phyloP scores from a whole-genome alignment of 2,888 invertebrate species.

The Hydraecia micacea region DNA sequence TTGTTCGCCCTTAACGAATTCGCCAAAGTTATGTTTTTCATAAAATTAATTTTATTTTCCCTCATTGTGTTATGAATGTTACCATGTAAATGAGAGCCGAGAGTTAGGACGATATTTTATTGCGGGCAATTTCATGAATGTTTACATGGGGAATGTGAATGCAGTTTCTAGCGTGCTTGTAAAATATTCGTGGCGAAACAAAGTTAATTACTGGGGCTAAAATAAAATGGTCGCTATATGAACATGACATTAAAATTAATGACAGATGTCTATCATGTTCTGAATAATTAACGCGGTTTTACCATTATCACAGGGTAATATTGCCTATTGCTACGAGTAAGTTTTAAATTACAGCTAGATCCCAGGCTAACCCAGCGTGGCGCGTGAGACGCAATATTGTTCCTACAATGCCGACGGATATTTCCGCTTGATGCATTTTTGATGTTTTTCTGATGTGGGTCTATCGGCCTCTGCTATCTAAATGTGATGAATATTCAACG shows the following conservation, averaged over 20 bases:
- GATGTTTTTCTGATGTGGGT: slow-evolving; percentile 91
- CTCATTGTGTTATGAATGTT: slow-evolving; percentile 70
- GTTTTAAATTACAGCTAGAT: slow-evolving; percentile 35
- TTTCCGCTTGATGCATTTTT: slow-evolving; percentile 91
- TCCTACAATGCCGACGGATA: slow-evolving; percentile 86
- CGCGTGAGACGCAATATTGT: slow-evolving; percentile 85
- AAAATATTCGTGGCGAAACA: slow-evolving; percentile 36
- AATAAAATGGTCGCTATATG: slow-evolving; percentile 26
- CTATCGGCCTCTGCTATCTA: slow-evolving; percentile 89
- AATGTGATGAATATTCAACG: slow-evolving; percentile 90
- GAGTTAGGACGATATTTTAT: slow-evolving; percentile 63
- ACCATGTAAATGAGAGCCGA: slow-evolving; percentile 73
- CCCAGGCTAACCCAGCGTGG: slow-evolving; percentile 70
- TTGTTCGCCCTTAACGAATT: slow-evolving; percentile 83
- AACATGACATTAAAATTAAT: slow-evolving; percentile 14
- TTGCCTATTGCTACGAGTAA: slow-evolving; percentile 3
- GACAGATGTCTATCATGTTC: slow-evolving; percentile 7
- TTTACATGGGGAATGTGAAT: slow-evolving; percentile 49
- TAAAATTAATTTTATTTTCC: slow-evolving; percentile 82
- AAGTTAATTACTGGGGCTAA: slow-evolving; percentile 25
- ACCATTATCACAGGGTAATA: slow-evolving; percentile 11
- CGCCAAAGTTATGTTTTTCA: slow-evolving; percentile 81
- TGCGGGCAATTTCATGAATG: slow-evolving; percentile 57
- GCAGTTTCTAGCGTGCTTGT: slow-evolving; percentile 51
- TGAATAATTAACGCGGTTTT: slow-evolving; percentile 7